Evolutionary conservation across 1,140 invertebrate species (phyloP), one percentile per base, ranked within the genome.

Genomic region (Stegodyphus dumicola): DNA sequence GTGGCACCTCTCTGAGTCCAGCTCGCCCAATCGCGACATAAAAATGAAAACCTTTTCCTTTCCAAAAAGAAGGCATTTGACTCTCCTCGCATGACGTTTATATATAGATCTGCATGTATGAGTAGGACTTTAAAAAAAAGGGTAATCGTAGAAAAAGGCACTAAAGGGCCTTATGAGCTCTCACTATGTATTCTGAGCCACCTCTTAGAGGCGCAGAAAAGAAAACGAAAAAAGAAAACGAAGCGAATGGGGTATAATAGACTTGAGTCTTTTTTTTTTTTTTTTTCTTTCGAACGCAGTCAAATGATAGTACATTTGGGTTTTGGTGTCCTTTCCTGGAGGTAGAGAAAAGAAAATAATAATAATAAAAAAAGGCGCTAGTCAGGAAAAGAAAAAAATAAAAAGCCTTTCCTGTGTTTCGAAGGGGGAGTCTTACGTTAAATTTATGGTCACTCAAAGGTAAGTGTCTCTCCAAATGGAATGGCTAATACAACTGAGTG

Each of bases 401-500:
- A 17, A 15, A 60, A 60, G 78, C 10, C 33, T 33, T 33, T 33
- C 33, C 33, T 33, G 33, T 13, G 60, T 71, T 33, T 67, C 70
- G 73, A 17, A 81, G 77, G 60, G 13, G 49, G 54, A 71, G 33
- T 53, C 74, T 76, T 77, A 33, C 81, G 71, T 85, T 85, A 85
- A 56, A 67, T 81, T 85, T 76, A 85, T 85, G 81, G 81, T 85
- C 81, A 85, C 81, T 85, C 81, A 76, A 56, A 77, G 73, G 74
- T 77, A 85, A 85, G 74, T 85, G 81, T 85, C 81, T 71, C 49
- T 76, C 74, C 73, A 85, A 85, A 76, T 76, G 81, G 74, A 85
- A 85, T 77, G 81, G 64, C 81, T 85, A 85, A 85, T 85, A 85
- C 73, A 77, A 77, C 73, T 76, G 81, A 85, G 81, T 85, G 81